Conservation (phyloP, 2,797 vertebrate genomes). For the Champsocephalus esox region DNA sequence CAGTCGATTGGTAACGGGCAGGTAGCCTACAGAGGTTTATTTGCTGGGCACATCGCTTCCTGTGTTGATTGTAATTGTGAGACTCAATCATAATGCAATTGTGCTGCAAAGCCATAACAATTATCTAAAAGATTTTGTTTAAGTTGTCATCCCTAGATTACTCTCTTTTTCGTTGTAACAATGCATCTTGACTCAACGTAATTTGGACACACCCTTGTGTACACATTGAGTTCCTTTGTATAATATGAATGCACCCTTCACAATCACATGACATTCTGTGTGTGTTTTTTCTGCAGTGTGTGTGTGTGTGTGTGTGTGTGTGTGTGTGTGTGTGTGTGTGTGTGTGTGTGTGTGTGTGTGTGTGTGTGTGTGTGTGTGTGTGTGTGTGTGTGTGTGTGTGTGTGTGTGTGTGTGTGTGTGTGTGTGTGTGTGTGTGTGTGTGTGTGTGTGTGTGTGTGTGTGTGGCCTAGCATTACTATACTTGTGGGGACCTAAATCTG, state of each 20-base stretch:
- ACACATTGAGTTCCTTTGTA: not conserved
- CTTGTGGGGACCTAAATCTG: too few relatives aligned
- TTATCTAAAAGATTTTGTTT: not conserved
- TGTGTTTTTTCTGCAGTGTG: slow-evolving; percentile 22
- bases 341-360: too few relatives aligned
- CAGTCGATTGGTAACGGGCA: not conserved
- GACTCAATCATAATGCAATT: not conserved
- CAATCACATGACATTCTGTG: not conserved
- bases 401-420: too few relatives aligned
- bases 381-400: too few relatives aligned
- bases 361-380: too few relatives aligned
- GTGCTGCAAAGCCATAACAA: not conserved
- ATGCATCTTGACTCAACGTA: not conserved
- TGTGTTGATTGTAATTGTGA: not conserved
- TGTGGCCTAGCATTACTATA: too few relatives aligned
- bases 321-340: too few relatives aligned
- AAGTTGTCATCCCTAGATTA: not conserved
- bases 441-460: too few relatives aligned
- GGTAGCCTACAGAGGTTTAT: not conserved
- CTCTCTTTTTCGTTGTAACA: not conserved
- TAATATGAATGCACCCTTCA: slow-evolving; percentile 3
- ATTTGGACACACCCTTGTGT: not conserved
- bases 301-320: too few relatives aligned
- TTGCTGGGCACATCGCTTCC: not conserved
- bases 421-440: too few relatives aligned